Evolutionary conservation across 2,113 vertebrate genomes (phyloP).

Genomic region (Procavia capensis): DNA sequence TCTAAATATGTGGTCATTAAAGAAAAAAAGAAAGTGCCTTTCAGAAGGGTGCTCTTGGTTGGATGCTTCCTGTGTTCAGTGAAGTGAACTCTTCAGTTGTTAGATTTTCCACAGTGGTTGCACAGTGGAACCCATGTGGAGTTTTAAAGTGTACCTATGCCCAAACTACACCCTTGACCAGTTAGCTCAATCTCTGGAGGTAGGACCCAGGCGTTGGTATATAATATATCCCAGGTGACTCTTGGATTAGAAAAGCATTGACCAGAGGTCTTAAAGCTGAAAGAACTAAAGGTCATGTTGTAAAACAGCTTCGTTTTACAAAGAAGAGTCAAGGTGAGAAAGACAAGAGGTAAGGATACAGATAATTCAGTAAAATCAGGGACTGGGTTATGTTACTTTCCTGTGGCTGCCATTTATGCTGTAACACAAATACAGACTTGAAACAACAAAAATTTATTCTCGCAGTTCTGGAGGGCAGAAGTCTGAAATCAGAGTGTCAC

Average conservation of each 20-base stretch:
- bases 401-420: background rate
- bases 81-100: background rate
- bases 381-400: background rate
- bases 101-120: background rate
- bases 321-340: background rate
- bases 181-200: background rate
- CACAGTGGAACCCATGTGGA: background rate
- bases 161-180: background rate
- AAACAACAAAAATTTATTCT: background rate
- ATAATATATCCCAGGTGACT: background rate
- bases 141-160: background rate
- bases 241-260: background rate
- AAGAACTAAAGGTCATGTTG: background rate
- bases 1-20: background rate
- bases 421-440: background rate
- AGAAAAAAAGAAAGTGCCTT: background rate
- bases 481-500: background rate
- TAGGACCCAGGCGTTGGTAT: background rate
- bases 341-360: background rate
- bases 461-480: background rate
- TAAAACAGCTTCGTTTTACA: background rate
- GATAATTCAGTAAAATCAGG: background rate
- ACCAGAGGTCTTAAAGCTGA: background rate
- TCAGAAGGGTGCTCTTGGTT: background rate
- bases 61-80: background rate